Percentiles rank a stretch among this genome's conserved stretches.
These are phyloP conservation scores for Formica selysi DNA, from an alignment of 1,140 invertebrate species.

Conservation along the genomic window DNA sequence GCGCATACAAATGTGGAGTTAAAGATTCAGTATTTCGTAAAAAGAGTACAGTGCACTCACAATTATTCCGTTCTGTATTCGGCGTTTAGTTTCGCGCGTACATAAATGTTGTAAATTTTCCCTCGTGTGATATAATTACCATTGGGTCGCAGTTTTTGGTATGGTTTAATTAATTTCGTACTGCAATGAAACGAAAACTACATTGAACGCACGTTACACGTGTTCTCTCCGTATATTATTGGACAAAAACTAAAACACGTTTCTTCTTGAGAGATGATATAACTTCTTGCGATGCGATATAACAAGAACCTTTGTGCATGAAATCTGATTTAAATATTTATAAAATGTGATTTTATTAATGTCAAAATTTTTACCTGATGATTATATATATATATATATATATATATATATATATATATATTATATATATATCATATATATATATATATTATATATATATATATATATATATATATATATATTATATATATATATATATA, in stretches of 20 bases:
- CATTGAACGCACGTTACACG: neutral
- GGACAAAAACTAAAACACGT: neutral
- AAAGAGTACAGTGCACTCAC: neutral
- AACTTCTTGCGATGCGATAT: neutral
- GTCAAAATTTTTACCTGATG: neutral
- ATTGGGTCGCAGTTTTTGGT: neutral
- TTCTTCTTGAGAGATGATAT: neutral
- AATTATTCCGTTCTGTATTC: slow-evolving; percentile 39
- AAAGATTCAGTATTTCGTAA: slow-evolving; percentile 45
- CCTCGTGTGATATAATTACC: slow-evolving; percentile 4
- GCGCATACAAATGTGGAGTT: slow-evolving; percentile 49
- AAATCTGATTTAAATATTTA: slow-evolving; percentile 11
- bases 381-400: neutral
- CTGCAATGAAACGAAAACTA: neutral
- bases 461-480: too few species aligned
- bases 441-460: too few species aligned
- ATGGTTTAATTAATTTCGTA: slow-evolving; percentile 17
- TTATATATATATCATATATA: too few species aligned
- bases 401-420: too few species aligned
- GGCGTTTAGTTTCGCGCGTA: neutral
- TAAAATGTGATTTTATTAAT: neutral
- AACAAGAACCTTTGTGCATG: neutral
- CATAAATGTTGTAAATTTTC: slow-evolving; percentile 34
- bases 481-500: too few species aligned
- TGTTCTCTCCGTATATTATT: neutral